Conservation (phyloP, 23 tunicate genomes). For the Trididemnum miniatum region DNA sequence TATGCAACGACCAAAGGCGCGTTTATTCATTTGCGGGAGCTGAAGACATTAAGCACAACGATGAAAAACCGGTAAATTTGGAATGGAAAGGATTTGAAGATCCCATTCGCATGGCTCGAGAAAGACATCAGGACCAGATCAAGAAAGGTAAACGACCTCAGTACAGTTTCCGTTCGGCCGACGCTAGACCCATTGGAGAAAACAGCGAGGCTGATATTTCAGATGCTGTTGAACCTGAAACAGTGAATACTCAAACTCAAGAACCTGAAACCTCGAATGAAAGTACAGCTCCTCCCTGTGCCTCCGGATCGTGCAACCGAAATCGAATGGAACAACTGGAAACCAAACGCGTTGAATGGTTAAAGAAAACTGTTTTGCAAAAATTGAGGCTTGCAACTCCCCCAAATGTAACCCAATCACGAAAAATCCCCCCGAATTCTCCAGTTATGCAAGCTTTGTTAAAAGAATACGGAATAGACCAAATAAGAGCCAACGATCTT, state of each 20-base stretch:
- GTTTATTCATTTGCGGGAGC: too few relatives aligned
- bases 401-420: slow-evolving; percentile 9
- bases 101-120: background rate
- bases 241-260: background rate
- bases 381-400: background rate
- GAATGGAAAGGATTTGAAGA: background rate
- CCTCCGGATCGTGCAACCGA: background rate
- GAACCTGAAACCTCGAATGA: background rate
- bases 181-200: background rate
- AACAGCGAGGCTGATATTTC: background rate
- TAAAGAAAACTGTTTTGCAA: slow-evolving; percentile 25
- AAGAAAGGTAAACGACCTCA: background rate
- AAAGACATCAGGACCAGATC: background rate
- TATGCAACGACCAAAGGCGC: background rate
- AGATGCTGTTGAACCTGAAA: background rate
- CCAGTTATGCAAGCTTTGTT: slow-evolving; percentile 30
- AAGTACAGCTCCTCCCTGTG: background rate
- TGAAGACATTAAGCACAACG: too few relatives aligned
- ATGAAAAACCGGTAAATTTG: background rate
- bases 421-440: slow-evolving; percentile 8
- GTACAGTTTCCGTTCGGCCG: background rate
- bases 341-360: slow-evolving; percentile 2
- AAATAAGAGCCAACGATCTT: background rate
- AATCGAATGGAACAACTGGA: background rate
- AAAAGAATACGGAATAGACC: slow-evolving; percentile 26